Conservation (phyloP, 2,113 vertebrate genomes). For the human region GRCh38 chr9:12796501-12797000, state of each 20-base stretch:
- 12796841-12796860: background rate
- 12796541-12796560: slow-evolving; percentile 26
- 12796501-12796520: background rate
- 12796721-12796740: background rate
- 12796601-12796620: background rate
- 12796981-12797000: background rate
- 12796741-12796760: background rate
- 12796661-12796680: background rate
- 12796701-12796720: background rate
- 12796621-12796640: background rate
- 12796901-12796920: background rate
- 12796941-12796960: background rate
- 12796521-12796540: background rate
- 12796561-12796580: background rate
- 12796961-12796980: background rate
- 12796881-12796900: background rate
- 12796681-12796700: background rate
- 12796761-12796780: background rate
- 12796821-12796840: background rate
- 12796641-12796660: background rate
- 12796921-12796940: background rate
- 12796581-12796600: background rate
- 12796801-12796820: background rate
- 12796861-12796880: background rate
- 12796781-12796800: background rate